phyloP scores from a whole-genome alignment of 2,888 invertebrate species.

The Tolmerus cingulatus region DNA sequence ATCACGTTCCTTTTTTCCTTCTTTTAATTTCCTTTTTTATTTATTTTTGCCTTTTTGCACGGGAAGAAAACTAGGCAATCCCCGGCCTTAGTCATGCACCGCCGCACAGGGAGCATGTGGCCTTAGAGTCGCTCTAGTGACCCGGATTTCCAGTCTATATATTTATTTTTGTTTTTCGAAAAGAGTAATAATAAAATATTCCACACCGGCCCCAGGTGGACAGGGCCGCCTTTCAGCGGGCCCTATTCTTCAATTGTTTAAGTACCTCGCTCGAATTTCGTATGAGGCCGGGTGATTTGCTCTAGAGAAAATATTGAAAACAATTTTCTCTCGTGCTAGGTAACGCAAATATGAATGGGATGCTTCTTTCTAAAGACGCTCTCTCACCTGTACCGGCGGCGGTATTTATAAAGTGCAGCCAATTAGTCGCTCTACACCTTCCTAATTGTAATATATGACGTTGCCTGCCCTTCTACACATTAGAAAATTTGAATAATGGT shows the following conservation, averaged over 20 bases:
- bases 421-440: background rate
- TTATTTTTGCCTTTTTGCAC: background rate
- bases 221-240: background rate
- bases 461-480: background rate
- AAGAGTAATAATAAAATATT: background rate
- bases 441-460: background rate
- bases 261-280: background rate
- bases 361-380: background rate
- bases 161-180: background rate
- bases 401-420: background rate
- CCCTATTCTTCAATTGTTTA: background rate
- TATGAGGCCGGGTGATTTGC: background rate
- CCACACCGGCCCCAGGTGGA: background rate
- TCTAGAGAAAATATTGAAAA: background rate
- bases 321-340: background rate
- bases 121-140: conserved; percentile 1
- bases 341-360: background rate
- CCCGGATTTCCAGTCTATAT: background rate
- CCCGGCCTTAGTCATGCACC: background rate
- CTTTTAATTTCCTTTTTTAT: background rate
- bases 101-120: background rate
- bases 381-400: background rate
- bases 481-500: background rate
- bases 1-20: background rate
- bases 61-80: conserved; percentile 3